Evolutionary conservation across 1,140 invertebrate genomes (phyloP).

Genomic region (Xylocopa sonorina): DNA sequence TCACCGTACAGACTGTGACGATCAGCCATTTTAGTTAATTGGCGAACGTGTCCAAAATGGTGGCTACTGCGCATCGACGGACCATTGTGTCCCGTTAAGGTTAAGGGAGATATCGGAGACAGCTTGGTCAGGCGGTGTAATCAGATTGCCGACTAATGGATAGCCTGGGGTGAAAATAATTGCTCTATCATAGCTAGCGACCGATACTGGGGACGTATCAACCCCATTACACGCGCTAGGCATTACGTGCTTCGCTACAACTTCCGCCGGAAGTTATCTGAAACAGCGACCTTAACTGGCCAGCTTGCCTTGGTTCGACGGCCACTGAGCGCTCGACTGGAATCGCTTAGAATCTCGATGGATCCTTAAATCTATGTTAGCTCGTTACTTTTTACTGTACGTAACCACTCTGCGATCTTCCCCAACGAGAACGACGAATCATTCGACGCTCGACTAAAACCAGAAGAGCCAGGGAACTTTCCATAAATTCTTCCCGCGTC

Average conservation of each 20-base stretch:
- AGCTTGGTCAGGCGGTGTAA: not conserved
- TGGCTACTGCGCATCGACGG: no score
- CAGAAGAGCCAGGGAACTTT: not conserved
- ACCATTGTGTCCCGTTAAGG: not conserved
- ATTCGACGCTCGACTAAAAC: not conserved
- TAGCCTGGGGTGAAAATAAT: slow-evolving; percentile 29
- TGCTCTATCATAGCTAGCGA: not conserved
- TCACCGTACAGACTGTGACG: no score
- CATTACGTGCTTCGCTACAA: not conserved
- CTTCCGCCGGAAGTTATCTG: not conserved
- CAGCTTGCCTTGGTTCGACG: not conserved
- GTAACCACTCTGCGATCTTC: no score
- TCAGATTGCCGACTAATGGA: slow-evolving; percentile 13
- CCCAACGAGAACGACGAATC: no score
- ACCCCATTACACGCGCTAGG: not conserved
- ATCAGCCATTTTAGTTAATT: not conserved
- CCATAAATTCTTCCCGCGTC: not conserved
- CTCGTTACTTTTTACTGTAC: no score
- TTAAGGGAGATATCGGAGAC: not conserved
- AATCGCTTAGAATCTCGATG: no score
- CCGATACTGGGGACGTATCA: not conserved
- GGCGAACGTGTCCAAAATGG: not conserved
- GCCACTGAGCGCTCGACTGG: no score
- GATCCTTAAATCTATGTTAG: no score
- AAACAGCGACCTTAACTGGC: not conserved